Evolutionary conservation across 2,797 vertebrate genomes (phyloP).

Genomic region (Crax fasciolata): DNA sequence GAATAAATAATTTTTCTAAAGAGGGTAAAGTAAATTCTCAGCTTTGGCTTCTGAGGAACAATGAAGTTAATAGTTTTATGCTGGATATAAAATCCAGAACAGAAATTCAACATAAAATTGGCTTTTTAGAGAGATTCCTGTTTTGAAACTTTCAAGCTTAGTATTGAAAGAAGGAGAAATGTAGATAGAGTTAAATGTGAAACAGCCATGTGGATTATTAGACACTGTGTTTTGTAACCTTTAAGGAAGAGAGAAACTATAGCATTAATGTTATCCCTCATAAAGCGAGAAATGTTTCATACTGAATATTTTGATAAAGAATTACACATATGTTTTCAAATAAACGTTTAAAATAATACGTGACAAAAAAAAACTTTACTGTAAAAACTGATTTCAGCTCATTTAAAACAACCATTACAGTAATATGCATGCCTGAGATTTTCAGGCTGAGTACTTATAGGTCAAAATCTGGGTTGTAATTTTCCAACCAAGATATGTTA

Average conservation of each 20-base stretch:
- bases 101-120: not conserved
- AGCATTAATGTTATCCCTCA: not conserved
- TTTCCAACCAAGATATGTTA: accelerated
- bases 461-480: not conserved
- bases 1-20: not conserved
- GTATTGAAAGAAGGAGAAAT: not conserved
- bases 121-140: not conserved
- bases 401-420: not conserved
- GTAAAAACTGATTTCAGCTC: not conserved
- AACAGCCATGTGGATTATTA: not conserved
- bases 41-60: not conserved
- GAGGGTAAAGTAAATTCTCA: not conserved
- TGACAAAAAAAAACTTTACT: not conserved
- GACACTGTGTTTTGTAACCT: not conserved
- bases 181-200: not conserved
- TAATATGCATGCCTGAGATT: not conserved
- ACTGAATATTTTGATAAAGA: not conserved
- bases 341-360: not conserved
- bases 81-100: not conserved
- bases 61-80: not conserved
- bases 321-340: not conserved
- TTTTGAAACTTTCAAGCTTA: not conserved
- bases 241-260: not conserved
- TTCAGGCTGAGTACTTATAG: not conserved
- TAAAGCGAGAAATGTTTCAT: not conserved